Conservation (phyloP, 2,113 vertebrate genomes). For the Vireo altiloquus region DNA sequence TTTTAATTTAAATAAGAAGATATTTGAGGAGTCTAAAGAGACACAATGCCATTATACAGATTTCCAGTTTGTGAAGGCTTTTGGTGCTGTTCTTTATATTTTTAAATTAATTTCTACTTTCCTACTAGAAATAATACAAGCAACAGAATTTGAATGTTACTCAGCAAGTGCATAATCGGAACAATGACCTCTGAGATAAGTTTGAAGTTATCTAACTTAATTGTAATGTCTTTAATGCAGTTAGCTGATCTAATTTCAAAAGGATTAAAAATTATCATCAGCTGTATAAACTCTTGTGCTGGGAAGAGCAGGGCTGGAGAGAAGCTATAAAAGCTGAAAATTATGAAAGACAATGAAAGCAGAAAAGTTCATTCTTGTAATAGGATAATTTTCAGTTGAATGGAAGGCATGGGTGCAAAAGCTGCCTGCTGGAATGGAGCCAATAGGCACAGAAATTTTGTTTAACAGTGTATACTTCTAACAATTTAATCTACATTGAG, state of each 20-base stretch:
- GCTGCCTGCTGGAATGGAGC: neutral
- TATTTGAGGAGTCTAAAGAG: neutral
- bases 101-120: neutral
- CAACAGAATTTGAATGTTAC: neutral
- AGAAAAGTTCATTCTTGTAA: neutral
- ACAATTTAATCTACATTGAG: neutral
- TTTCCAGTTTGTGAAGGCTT: neutral
- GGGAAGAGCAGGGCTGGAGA: neutral
- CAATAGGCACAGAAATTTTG: neutral
- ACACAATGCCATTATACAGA: neutral
- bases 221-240: neutral
- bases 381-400: neutral
- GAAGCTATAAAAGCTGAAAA: neutral
- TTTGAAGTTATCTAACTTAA: neutral
- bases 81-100: neutral
- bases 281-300: neutral
- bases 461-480: neutral
- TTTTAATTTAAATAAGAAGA: neutral
- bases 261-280: neutral
- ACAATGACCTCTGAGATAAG: neutral
- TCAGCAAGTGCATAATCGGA: neutral
- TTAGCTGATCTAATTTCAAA: neutral
- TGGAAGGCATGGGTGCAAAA: neutral
- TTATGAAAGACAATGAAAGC: neutral
- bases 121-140: neutral